Conservation (phyloP, 2,797 vertebrate species). For the Hozukius guyotensis region DNA sequence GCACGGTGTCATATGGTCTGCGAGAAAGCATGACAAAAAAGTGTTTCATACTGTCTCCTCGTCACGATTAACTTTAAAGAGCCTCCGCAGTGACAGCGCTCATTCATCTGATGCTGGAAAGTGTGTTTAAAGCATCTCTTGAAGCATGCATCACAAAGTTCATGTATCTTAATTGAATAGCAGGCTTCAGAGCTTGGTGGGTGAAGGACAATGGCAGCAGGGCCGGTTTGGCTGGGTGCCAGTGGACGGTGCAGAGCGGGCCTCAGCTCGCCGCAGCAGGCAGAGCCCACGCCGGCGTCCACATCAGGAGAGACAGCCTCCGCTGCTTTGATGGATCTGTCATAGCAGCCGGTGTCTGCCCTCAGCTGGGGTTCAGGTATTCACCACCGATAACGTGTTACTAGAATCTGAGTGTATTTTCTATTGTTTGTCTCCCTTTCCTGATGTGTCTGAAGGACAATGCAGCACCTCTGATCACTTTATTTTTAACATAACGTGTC, state of each 20-base stretch:
- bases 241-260: slow-evolving; percentile 69
- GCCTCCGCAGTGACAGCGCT: slow-evolving; percentile 12
- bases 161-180: slow-evolving; percentile 79
- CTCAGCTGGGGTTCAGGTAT: slow-evolving; percentile 79
- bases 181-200: slow-evolving; percentile 71
- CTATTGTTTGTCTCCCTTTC: slow-evolving; percentile 6
- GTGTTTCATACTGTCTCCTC: slow-evolving; percentile 44
- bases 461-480: background rate
- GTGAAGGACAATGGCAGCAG: slow-evolving; percentile 82
- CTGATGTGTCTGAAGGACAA: slow-evolving; percentile 42
- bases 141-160: slow-evolving; percentile 69
- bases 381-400: slow-evolving; percentile 62
- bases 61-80: slow-evolving; percentile 33
- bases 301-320: slow-evolving; percentile 82
- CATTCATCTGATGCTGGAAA: slow-evolving; percentile 9
- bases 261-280: slow-evolving; percentile 72
- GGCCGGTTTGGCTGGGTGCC: slow-evolving; percentile 79
- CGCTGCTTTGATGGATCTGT: slow-evolving; percentile 85
- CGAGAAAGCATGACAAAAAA: slow-evolving; percentile 70
- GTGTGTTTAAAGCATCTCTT: slow-evolving; percentile 24
- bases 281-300: slow-evolving; percentile 73
- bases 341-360: slow-evolving; percentile 77
- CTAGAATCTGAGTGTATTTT: slow-evolving; percentile 26
- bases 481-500: slow-evolving; percentile 7
- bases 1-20: slow-evolving; percentile 73